A percentile compares a stretch with the other conserved stretches of the same genome.
Conservation (phyloP, 2,113 vertebrate genomes). For the Lepus timidus region DNA sequence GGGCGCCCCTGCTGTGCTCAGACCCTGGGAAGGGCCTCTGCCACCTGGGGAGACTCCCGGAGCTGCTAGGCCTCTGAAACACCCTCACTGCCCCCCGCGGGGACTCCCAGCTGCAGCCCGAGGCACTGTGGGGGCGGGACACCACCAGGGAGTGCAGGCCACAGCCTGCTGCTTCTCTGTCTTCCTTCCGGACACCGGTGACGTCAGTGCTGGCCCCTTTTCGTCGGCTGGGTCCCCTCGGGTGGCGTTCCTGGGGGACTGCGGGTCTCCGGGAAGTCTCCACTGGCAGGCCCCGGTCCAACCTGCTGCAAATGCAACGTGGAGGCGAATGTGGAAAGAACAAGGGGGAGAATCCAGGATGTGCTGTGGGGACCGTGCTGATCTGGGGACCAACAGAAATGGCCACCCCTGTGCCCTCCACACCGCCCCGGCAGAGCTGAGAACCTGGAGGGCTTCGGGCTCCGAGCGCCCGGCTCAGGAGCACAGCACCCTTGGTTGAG, state of each 20-base stretch:
- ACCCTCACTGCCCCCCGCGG: too few species aligned
- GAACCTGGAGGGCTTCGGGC: not conserved
- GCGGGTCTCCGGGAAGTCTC: not conserved
- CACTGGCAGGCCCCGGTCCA: not conserved
- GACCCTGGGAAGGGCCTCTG: not conserved
- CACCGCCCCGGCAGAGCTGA: not conserved
- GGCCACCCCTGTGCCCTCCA: accelerated
- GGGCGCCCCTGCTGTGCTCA: accelerated
- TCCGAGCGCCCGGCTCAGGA: too few species aligned
- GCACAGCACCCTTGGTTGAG: too few species aligned
- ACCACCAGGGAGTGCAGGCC: not conserved
- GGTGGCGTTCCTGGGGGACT: not conserved
- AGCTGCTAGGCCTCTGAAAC: too few species aligned
- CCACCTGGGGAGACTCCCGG: too few species aligned
- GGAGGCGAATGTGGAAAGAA: not conserved
- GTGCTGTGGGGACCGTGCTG: not conserved
- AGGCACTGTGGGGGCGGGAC: too few species aligned
- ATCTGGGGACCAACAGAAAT: too few species aligned
- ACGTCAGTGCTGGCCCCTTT: too few species aligned
- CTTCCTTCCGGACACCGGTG: not conserved
- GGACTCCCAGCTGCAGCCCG: not conserved
- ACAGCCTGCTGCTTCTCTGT: not conserved
- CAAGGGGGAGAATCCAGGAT: not conserved
- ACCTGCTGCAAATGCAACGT: not conserved
- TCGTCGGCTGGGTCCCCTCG: not conserved